Conservation (phyloP, 30 jellyfish, hydroid and myxozoan species). For the Mastigias papua region DNA sequence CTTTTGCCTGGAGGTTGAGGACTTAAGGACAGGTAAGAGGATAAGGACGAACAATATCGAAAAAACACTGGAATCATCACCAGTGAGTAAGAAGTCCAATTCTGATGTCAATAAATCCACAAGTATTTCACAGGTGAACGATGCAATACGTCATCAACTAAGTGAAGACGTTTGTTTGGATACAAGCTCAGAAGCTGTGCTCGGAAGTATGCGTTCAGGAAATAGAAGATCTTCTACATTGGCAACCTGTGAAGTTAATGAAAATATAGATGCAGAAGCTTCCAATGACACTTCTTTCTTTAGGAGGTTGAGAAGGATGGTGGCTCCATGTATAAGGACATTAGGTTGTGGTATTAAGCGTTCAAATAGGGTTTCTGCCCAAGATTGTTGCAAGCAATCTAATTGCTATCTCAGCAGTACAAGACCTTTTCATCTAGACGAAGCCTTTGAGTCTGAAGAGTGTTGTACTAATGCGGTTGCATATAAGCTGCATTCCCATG, state of each 20-base stretch:
- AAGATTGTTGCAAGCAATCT: background rate
- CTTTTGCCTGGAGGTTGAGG: conserved; percentile 32
- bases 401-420: background rate
- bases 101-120: background rate
- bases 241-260: background rate
- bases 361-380: background rate
- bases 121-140: background rate
- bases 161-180: too few relatives aligned
- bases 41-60: background rate
- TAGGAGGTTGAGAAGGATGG: background rate
- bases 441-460: background rate
- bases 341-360: background rate
- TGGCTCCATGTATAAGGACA: background rate
- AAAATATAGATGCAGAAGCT: background rate
- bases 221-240: background rate
- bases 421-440: background rate
- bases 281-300: background rate
- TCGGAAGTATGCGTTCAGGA: background rate
- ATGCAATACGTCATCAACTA: background rate
- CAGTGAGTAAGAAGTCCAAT: background rate
- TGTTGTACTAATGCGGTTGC: background rate
- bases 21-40: conserved; percentile 25
- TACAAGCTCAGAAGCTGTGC: background rate
- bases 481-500: background rate
- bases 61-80: background rate